A percentile compares a stretch with the other conserved stretches of the same genome.
Evolutionary conservation across 2,113 vertebrate genomes (phyloP).

Genomic region (Dasyornis broadbenti): DNA sequence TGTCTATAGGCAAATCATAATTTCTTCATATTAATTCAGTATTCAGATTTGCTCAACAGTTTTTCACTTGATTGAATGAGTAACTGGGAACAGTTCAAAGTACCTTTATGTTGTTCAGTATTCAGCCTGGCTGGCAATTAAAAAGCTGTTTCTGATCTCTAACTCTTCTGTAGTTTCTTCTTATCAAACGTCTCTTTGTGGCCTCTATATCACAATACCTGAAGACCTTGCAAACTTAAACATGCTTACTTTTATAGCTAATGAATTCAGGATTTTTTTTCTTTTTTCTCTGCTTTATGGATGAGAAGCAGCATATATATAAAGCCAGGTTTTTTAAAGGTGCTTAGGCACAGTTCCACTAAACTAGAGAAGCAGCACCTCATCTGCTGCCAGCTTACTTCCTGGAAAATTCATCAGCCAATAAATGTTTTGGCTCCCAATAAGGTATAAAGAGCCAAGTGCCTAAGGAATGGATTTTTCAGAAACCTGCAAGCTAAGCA

Average conservation of each 20-base stretch:
- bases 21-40: neutral
- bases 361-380: neutral
- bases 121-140: neutral
- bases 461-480: constrained; percentile 34
- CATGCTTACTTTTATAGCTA: neutral
- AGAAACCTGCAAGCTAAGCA: constrained; percentile 39
- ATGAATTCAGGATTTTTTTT: neutral
- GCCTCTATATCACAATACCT: neutral
- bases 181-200: neutral
- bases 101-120: neutral
- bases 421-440: neutral
- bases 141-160: neutral
- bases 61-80: neutral
- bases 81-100: neutral
- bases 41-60: neutral
- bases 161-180: neutral
- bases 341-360: neutral
- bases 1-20: neutral
- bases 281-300: neutral
- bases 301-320: neutral
- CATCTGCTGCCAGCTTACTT: constrained; percentile 4
- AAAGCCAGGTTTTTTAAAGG: neutral
- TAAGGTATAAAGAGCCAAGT: neutral
- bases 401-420: constrained; percentile 22
- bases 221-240: neutral